Base-by-base conservation (phyloP, 1,140 invertebrate genomes). In the Bombus turneri region DNA sequence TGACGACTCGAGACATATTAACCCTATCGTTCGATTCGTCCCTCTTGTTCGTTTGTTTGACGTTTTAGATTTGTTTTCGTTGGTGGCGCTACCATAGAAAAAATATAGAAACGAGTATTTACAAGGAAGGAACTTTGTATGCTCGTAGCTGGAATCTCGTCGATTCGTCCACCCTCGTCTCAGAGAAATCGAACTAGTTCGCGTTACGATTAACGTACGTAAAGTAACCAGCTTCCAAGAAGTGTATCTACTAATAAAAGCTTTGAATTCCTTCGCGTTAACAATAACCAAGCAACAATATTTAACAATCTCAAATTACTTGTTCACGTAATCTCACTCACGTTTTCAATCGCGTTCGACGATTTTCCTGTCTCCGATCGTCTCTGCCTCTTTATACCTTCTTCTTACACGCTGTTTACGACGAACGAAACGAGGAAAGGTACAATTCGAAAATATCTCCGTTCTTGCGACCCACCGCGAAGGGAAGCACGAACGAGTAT, bases 91-190 rank as follows among this genome's bases (percentile, higher is more conserved):
- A 90, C 85, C 64, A 86, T 90, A 90, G 88, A 90, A 90, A 90
- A 90, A 90, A 90, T 89, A 90, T 90, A 87, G 86, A 90, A 90
- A 90, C 64, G 88, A 86, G 86, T 90, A 90, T 90, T 86, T 90
- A 90, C 88, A 90, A 90, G 87, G 88, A 87, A 90, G 88, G 88
- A 85, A 89, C 82, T 89, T 90, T 89, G 87, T 87, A 81, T 75
- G 80, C 78, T 71, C 77, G 77, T 87, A 87, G 75, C 72, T 62
- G 77, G 64, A 88, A 74, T 37, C 75, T 74, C 59, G 69, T 88
- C 71, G 78, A 83, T 66, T 59, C 57, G n/a, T 74, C 80, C 69
- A 43, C 34, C 78, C n/a, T 39, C 69, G 69, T 34, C 39, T 34
- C 39, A 75, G 74, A 73, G 69, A 88, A 88, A 84, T 75, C 39